phyloP scores from a whole-genome alignment of 2,888 invertebrate species.

The Dexiosoma caninum region DNA sequence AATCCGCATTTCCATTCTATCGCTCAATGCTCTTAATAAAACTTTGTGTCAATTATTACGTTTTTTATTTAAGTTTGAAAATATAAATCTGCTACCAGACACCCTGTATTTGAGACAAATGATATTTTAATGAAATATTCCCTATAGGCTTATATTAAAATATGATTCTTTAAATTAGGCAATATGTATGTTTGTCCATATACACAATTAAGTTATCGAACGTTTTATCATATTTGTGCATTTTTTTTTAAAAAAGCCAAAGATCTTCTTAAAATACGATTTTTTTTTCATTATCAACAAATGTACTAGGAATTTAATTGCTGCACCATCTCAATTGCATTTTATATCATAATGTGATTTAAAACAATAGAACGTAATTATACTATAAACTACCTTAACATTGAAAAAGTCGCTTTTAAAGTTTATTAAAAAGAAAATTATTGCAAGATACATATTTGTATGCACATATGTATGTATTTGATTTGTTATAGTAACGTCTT shows the following conservation, averaged over 20 bases:
- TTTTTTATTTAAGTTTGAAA: too few relatives aligned
- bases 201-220: background rate
- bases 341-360: background rate
- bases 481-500: background rate
- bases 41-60: too few relatives aligned
- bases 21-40: too few relatives aligned
- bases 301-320: background rate
- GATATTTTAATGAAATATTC: background rate
- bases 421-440: too few relatives aligned
- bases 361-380: too few relatives aligned
- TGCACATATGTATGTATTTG: background rate
- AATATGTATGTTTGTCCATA: too few relatives aligned
- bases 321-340: background rate
- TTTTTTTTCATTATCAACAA: background rate
- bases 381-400: background rate
- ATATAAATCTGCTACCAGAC: too few relatives aligned
- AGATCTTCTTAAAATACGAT: slow-evolving; percentile 10
- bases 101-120: too few relatives aligned
- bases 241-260: slow-evolving; percentile 3
- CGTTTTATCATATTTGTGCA: background rate
- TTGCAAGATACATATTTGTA: too few relatives aligned
- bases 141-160: background rate
- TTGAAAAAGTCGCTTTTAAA: too few relatives aligned
- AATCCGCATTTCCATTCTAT: too few relatives aligned
- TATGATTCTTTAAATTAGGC: background rate